Evolutionary conservation across 2,888 invertebrate genomes (phyloP), one percentile per base, ranked within the genome.

Genomic region (Macaria liturata): DNA sequence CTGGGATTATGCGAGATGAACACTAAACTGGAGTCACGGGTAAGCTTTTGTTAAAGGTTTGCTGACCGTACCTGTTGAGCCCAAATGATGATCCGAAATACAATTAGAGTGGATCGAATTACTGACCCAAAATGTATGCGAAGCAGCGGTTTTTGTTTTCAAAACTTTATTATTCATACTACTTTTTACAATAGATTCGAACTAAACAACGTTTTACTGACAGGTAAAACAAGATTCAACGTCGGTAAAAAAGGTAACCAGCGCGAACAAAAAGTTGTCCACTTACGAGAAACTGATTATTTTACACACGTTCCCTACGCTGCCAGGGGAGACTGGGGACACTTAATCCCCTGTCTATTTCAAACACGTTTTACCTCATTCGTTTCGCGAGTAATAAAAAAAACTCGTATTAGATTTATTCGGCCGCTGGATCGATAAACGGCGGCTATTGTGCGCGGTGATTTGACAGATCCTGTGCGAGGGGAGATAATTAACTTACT

Each of bases 291-390:
- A 51, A 57, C 59, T 51, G 54, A 59, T 59, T 47, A 61, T 59
- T 55, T 53, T 63, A 58, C 57, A 62, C 69, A 65, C 53, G 59
- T 59, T 64, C 80, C 86, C 82, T 78, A 65, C 68, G 64, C 74
- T 70, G 71, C 76, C 76, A 82, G 86, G 89, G 90, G 89, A 84
- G 81, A 85, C 76, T 80, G 87, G 89, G 90, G 89, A 84, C 81
- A 86, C 83, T 84, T 91, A 90, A 91, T 89, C 91, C 91, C 88
- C 88, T 85, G 91, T 89, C 91, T 89, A 89, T 90, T 88, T 89
- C 88, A 86, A 90, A 91, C 91, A 91, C 90, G 90, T 91, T 90
- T 89, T 83, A 88, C 89, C 83, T 90, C 90, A 90, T 89, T 88
- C 89, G 85, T 85, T 86, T 84, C 84, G 84, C 86, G 84, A 81